Evolutionary conservation across 2,113 vertebrate genomes (phyloP).

Genomic region (Myodes glareolus): DNA sequence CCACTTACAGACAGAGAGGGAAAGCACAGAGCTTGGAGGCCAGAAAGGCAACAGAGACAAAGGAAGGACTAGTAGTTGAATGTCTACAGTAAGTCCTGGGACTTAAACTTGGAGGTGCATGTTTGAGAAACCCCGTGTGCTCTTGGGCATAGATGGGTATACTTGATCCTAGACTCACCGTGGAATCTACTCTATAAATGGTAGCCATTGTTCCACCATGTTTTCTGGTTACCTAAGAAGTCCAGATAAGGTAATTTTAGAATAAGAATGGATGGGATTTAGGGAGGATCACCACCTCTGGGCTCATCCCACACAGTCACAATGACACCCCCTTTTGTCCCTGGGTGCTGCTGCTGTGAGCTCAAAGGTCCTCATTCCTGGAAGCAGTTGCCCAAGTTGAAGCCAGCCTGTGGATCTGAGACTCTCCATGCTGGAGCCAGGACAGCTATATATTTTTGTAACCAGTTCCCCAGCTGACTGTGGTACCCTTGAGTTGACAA

Average conservation of each 20-base stretch:
- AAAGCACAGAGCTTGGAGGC: neutral
- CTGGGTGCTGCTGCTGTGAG: neutral
- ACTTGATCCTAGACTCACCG: neutral
- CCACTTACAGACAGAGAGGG: neutral
- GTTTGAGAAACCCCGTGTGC: neutral
- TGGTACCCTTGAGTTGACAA: too few species aligned
- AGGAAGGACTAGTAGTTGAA: neutral
- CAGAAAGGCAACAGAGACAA: neutral
- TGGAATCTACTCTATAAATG: neutral
- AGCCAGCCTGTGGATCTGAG: neutral
- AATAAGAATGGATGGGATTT: neutral
- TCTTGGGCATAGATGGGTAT: neutral
- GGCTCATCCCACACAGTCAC: neutral
- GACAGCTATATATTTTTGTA: neutral
- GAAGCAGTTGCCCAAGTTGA: neutral
- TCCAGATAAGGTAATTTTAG: neutral
- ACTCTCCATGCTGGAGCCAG: neutral
- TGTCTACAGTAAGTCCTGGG: neutral
- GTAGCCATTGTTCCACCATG: neutral
- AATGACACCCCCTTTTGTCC: fast-evolving
- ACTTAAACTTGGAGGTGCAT: neutral
- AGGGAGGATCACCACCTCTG: fast-evolving
- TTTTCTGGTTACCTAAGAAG: neutral
- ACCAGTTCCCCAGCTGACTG: neutral
- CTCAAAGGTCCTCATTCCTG: neutral